Evolutionary conservation across 2,113 vertebrate genomes (phyloP), one percentile per base, ranked within the genome.

Genomic region (Sprattus sprattus): DNA sequence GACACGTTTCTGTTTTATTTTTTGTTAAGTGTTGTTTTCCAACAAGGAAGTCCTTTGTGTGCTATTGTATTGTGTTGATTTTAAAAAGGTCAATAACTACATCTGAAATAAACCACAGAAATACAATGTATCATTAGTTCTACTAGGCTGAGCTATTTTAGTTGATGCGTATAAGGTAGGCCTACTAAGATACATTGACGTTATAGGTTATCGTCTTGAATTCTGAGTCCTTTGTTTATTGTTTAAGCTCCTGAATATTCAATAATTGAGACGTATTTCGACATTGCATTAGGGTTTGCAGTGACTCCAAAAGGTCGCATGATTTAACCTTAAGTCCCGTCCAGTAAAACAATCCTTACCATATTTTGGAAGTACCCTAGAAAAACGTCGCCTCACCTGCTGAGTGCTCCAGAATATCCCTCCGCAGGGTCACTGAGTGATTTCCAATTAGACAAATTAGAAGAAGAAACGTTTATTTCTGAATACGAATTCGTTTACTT

Each of bases 371-470:
- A 71, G 25, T 32, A 15, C 3, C 25, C 25, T 28, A 2, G 64
- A 71, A 87, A 89, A 90, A 85, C 88, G 91, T 88, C 91, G 88
- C 84, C 86, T 95, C 94, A 96, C 95, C 95, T 95, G 95, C 94
- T 94, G 94, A 94, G 94, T 94, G 93, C 90, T 89, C 88, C 89
- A 86, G 54, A 81, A 88, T 95, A 95, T 95, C 91, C 87, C 71
- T 96, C 93, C 95, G 95, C 95, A 86, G 94, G 95, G 94, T 95
- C 95, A 95, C 93, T 91, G 92, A 94, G 94, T 94, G 93, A 94
- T 93, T 94, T 93, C 88, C 93, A 93, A 91, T 93, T 93, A 93
- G 64, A 71, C 64, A 71, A 71, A 71, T 71, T 71, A 71, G 64
- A 71, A 4, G n/a, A 28, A 71, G 32, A 9, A 9, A 32, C 4